Evolutionary conservation across 2,113 vertebrate genomes (phyloP).

Genomic region (Ovibos moschatus): DNA sequence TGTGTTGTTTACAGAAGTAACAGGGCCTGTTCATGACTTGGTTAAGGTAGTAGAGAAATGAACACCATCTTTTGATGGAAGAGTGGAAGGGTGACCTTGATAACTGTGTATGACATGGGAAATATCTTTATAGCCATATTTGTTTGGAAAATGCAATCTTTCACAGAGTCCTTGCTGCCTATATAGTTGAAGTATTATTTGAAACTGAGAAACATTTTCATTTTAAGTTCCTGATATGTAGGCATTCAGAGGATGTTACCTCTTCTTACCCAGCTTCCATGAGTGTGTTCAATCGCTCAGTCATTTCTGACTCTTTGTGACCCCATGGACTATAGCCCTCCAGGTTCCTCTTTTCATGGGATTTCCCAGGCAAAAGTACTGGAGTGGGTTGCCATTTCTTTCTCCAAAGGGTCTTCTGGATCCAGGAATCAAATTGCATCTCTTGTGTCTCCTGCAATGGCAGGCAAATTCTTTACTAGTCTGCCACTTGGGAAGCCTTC

Average conservation of each 20-base stretch:
- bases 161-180: background rate
- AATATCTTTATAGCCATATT: background rate
- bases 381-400: background rate
- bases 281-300: background rate
- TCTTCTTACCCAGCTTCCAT: background rate
- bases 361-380: background rate
- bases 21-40: background rate
- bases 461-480: background rate
- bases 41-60: background rate
- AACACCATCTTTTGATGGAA: background rate
- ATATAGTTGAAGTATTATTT: background rate
- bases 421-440: fast-evolving
- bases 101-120: background rate
- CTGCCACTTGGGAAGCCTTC: background rate
- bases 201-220: background rate
- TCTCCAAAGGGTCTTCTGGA: background rate
- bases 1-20: background rate
- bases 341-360: background rate
- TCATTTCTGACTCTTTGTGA: background rate
- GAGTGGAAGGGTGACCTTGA: background rate
- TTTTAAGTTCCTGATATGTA: background rate
- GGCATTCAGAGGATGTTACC: background rate
- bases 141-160: background rate
- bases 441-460: background rate
- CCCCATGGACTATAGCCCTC: background rate